Evolutionary conservation across 2,113 vertebrate species (phyloP).

Genomic region (Petromus typicus): DNA sequence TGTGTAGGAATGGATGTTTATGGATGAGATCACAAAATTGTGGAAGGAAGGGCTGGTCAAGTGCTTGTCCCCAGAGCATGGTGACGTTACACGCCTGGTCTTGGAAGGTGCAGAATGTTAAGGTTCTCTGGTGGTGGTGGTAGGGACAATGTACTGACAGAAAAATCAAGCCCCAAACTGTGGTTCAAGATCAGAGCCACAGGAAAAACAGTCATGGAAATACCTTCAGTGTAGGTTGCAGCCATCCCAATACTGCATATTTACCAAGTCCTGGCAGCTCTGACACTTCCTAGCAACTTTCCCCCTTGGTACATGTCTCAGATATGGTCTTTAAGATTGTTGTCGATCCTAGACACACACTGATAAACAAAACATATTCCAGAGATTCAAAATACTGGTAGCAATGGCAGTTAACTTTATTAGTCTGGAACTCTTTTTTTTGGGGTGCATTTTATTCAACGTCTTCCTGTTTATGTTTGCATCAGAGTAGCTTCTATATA

Average conservation of each 20-base stretch:
- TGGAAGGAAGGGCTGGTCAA: not conserved
- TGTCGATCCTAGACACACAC: not conserved
- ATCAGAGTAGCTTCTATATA: slow-evolving; percentile 11
- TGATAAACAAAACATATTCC: slow-evolving; percentile 14
- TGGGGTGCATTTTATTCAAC: not conserved
- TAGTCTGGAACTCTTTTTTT: not conserved
- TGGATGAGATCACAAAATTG: not conserved
- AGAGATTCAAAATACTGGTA: not conserved
- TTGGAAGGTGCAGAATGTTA: not conserved
- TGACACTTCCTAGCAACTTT: not conserved
- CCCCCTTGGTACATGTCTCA: not conserved
- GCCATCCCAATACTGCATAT: not conserved
- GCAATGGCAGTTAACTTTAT: not conserved
- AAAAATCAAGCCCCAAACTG: slow-evolving; percentile 12
- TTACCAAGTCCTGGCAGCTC: not conserved
- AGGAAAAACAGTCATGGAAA: slow-evolving; percentile 9
- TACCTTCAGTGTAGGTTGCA: not conserved
- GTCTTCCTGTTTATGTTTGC: not conserved
- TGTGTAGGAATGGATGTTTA: not conserved
- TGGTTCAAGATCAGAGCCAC: not conserved
- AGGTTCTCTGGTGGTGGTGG: not conserved
- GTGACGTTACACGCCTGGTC: not conserved
- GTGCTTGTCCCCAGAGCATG: not conserved
- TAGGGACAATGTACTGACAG: not conserved
- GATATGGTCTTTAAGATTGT: not conserved